Conservation (phyloP, 2,113 vertebrate genomes). For the Sinocyclocheilus maitianheensis region DNA sequence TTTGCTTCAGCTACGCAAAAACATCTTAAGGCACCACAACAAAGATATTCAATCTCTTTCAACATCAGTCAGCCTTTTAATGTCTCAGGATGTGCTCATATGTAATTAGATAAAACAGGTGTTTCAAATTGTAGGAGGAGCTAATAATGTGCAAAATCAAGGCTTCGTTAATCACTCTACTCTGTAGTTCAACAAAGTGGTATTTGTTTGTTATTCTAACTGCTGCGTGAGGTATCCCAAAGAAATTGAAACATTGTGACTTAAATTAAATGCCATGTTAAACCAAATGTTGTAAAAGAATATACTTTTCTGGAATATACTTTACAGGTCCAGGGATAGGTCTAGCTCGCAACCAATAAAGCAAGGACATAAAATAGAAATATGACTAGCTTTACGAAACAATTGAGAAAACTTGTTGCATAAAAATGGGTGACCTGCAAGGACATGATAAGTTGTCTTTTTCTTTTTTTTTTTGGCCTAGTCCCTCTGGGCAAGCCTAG, state of each 20-base stretch:
- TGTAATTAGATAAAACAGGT: conserved; percentile 47
- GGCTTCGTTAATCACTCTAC: background rate
- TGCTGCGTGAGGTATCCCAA: too few species aligned
- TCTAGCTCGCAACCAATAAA: background rate
- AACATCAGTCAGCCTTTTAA: conserved; percentile 12
- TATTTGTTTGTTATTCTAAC: background rate
- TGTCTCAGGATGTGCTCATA: conserved; percentile 6
- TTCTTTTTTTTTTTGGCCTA: background rate
- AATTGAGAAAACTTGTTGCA: background rate
- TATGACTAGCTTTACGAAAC: background rate
- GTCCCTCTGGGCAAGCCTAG: conserved; percentile 77
- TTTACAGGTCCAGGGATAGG: background rate
- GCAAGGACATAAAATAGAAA: background rate
- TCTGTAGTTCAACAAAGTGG: background rate
- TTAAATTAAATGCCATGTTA: background rate
- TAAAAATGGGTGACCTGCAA: background rate
- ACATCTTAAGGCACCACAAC: background rate
- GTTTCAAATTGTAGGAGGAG: conserved; percentile 31
- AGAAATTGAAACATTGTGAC: too few species aligned
- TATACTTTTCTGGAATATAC: background rate
- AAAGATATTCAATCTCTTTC: background rate
- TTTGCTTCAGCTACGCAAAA: background rate
- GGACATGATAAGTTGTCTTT: background rate
- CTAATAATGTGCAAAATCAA: background rate
- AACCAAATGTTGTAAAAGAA: background rate